Evolutionary conservation across 2,888 invertebrate genomes (phyloP).

Genomic region (Tetranychus piercei): DNA sequence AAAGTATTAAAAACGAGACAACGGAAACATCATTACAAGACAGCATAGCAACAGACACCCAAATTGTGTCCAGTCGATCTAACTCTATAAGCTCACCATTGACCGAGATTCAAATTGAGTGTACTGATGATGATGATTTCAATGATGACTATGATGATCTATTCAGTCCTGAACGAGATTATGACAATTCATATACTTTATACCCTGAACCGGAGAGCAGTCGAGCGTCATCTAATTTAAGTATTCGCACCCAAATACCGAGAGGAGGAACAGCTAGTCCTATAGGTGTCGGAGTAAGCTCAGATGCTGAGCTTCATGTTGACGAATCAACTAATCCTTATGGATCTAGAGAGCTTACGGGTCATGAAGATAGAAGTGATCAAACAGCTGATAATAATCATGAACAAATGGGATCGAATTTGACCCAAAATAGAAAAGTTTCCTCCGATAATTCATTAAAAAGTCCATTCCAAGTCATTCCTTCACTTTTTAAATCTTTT

Average conservation of each 20-base stretch:
- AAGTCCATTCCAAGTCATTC: background rate
- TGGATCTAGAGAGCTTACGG: no score
- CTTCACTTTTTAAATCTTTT: background rate
- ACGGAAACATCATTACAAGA: constrained; percentile 16
- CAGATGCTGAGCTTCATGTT: background rate
- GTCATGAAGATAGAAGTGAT: background rate
- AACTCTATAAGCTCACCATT: background rate
- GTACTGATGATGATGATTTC: background rate
- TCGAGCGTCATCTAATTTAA: constrained; percentile 1
- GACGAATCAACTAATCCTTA: background rate
- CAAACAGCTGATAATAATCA: background rate
- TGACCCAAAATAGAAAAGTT: background rate
- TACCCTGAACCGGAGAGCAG: constrained; percentile 5
- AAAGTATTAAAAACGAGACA: constrained; percentile 17
- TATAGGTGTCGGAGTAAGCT: background rate
- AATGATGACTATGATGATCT: background rate
- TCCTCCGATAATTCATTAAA: background rate
- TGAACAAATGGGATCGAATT: background rate
- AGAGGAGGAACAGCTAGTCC: background rate
- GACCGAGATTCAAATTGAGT: background rate
- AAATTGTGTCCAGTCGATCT: background rate
- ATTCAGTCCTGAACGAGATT: background rate
- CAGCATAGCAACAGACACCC: constrained; percentile 13
- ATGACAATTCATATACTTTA: background rate
- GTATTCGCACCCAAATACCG: constrained; percentile 9